Evolutionary conservation across 2,797 vertebrate species (phyloP).

Genomic region (Poecilia velifera): DNA sequence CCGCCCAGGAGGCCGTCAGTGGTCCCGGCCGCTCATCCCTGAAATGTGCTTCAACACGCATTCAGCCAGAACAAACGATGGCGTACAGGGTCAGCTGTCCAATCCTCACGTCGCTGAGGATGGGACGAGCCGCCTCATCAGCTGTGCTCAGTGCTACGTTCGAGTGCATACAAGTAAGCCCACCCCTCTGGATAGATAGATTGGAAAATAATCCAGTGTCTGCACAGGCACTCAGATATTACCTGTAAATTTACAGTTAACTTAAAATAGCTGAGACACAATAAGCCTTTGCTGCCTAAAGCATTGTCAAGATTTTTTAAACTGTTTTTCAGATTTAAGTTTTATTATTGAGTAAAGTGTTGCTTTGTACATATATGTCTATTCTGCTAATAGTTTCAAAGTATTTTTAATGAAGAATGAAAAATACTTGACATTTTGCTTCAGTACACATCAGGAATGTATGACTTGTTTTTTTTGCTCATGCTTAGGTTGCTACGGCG

Average conservation of each 20-base stretch:
- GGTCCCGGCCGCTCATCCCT: constrained; percentile 93
- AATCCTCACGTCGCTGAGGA: constrained; percentile 90
- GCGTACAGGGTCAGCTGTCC: constrained; percentile 88
- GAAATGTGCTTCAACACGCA: constrained; percentile 97
- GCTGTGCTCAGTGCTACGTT: constrained; percentile 91
- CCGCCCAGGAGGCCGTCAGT: constrained; percentile 73
- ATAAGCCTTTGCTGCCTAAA: background rate
- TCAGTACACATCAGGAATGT: background rate
- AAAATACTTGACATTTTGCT: background rate
- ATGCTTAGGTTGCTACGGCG: constrained; percentile 91
- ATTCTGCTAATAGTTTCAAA: background rate
- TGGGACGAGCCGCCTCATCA: constrained; percentile 90
- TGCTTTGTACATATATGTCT: background rate
- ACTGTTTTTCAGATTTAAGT: background rate
- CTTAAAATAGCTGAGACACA: background rate
- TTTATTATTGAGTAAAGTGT: background rate
- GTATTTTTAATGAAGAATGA: background rate
- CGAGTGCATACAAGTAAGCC: constrained; percentile 94
- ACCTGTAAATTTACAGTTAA: background rate
- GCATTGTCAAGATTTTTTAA: background rate
- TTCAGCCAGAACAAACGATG: constrained; percentile 71
- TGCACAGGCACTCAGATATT: background rate
- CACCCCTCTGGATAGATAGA: background rate
- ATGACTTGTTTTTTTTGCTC: constrained; percentile 17
- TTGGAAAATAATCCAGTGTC: background rate